phyloP scores from a whole-genome alignment of 2,888 invertebrate genomes.

The Tipula confusa region DNA sequence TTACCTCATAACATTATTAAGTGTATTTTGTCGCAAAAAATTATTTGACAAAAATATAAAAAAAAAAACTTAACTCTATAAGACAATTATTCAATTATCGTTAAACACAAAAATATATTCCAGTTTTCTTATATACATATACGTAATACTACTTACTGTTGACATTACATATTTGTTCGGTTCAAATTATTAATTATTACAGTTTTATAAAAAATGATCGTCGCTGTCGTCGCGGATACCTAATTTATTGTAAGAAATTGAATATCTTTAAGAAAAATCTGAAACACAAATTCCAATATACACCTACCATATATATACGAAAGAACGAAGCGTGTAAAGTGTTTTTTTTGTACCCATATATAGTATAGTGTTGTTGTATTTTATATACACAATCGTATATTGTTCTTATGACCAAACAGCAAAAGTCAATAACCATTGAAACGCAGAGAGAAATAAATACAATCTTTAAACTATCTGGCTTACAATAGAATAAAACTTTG shows the following conservation, averaged over 20 bases:
- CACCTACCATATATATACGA: not conserved
- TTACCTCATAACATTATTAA: not conserved
- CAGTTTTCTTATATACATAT: not conserved
- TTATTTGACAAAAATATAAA: not conserved
- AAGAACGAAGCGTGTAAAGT: not conserved
- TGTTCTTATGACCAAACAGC: not conserved
- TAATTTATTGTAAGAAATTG: constrained; percentile 8
- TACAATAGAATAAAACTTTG: not conserved
- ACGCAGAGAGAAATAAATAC: not conserved
- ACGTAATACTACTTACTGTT: not conserved
- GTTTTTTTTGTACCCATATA: not conserved
- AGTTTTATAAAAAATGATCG: not conserved
- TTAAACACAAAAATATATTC: not conserved
- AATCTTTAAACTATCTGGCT: not conserved
- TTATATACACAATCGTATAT: not conserved
- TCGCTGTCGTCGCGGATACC: not conserved
- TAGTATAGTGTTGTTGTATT: not conserved
- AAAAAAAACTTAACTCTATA: not conserved
- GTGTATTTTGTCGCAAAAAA: not conserved
- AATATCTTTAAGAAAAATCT: not conserved
- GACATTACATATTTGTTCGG: not conserved
- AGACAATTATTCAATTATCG: not conserved
- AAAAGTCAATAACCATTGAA: constrained; percentile 25
- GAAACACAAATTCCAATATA: not conserved
- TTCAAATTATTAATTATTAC: not conserved